Base-by-base conservation (phyloP, 2,797 vertebrate species). In the Clarias platycephalus region DNA sequence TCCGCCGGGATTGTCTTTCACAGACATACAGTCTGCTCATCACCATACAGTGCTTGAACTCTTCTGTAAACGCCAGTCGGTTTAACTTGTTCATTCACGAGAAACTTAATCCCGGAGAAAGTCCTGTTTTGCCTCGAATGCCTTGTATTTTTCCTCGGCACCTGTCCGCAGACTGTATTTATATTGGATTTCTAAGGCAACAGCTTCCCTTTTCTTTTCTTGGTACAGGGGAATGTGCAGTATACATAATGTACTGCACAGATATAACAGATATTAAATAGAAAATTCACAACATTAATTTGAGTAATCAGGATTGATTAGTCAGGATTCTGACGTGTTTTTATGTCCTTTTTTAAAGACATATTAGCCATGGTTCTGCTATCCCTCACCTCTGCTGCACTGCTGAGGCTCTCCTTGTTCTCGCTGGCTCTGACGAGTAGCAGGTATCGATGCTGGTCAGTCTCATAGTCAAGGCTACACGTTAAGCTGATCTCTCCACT, bases 381-480 rank as follows among this genome's bases (percentile, higher is more conserved):
- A 60, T 13, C 20, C 20, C 90, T 83, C 81, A 97, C 96, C 96
- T 97, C 96, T 1, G 94, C 94, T 70, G 94, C 93, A 62, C 94
- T 96, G 91, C 95, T 96, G 87, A 97, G 91, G 83, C 93, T 92
- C 26, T 94, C 93, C 83, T 92, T 89, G 0, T 91, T 89, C 89
- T 97, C 97, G 12, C 93, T 94, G 89, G 95, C 96, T 89, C 94
- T 93, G 79, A 96, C 95, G 83, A 96, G 84, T 9, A 97, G 92
- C 86, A 95, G 89, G 89, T 96, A 95, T 22, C 95, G 96, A 82
- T 95, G 95, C 31, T 96, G 93, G 89, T 95, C 96, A 0, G 88
- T 93, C 89, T 97, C 97, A 55, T 95, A 97, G 94, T 97, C 97
- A 60, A 97, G 92, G 9, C 90, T 91, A 8, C 87, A 94, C 37